A percentile compares a stretch with the other conserved stretches of the same genome.
Evolutionary conservation across 1,140 invertebrate genomes (phyloP).

Genomic region (Macrosteles quadrilineatus): DNA sequence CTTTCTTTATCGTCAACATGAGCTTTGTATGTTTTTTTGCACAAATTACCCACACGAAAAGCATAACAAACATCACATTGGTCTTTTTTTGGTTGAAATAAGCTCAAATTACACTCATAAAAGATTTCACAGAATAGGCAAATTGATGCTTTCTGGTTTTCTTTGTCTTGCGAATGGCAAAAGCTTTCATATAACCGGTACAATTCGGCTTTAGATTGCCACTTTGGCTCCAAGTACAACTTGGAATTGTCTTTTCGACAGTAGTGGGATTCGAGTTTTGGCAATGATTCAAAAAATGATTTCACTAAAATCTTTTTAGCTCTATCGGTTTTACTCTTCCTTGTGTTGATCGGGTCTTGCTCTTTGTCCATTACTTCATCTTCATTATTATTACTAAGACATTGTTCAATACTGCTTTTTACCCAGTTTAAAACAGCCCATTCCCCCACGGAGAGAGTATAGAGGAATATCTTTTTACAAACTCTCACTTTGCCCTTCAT

Average conservation of each 20-base stretch:
- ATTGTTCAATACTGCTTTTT: background rate
- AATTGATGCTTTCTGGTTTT: background rate
- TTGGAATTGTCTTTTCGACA: slow-evolving; percentile 26
- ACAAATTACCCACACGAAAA: too few species aligned
- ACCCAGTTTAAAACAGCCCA: background rate
- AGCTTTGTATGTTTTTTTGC: background rate
- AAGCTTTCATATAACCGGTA: slow-evolving; percentile 19
- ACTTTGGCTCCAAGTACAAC: slow-evolving; percentile 30
- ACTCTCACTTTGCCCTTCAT: background rate
- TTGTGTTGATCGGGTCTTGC: background rate
- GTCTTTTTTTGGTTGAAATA: slow-evolving; percentile 27
- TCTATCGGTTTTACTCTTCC: slow-evolving; percentile 2
- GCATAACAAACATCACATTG: slow-evolving; percentile 28
- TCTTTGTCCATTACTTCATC: background rate
- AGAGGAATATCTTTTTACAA: background rate
- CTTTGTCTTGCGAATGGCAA: slow-evolving; percentile 15
- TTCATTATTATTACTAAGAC: background rate
- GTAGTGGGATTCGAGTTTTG: slow-evolving; percentile 33
- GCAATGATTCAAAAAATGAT: slow-evolving; percentile 31
- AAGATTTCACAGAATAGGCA: background rate
- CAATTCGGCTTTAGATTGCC: slow-evolving; percentile 19
- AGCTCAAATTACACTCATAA: background rate
- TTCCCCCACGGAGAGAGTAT: background rate
- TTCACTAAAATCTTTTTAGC: too few species aligned
- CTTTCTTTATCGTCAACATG: slow-evolving; percentile 1